Evolutionary conservation across 2,797 vertebrate species (phyloP).

Genomic region (Tauraco hartlaubi): DNA sequence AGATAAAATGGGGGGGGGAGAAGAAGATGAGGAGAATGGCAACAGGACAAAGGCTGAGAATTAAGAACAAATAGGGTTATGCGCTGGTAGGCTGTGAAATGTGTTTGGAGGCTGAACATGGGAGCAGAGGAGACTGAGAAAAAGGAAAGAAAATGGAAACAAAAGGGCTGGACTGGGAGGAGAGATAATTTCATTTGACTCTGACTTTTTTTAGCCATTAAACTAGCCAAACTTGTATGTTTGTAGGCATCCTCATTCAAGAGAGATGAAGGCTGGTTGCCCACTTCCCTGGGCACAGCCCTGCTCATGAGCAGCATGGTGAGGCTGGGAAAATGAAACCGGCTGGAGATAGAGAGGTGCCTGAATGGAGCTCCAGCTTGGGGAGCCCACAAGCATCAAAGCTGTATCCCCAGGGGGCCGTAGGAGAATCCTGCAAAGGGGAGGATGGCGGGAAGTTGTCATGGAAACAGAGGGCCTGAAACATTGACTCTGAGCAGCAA

Average conservation of each 20-base stretch:
- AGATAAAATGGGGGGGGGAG: neutral
- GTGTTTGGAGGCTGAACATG: neutral
- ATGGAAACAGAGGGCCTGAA: constrained; percentile 77
- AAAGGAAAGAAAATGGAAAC: constrained; percentile 5
- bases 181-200: neutral
- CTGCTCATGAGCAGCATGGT: neutral
- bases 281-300: neutral
- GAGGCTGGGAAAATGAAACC: neutral
- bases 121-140: neutral
- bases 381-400: constrained; percentile 8
- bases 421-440: constrained; percentile 67
- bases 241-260: neutral
- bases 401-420: constrained; percentile 61
- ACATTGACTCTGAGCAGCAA: constrained; percentile 81
- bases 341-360: neutral
- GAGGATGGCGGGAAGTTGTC: constrained; percentile 69
- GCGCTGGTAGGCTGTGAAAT: constrained; percentile 19
- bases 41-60: neutral
- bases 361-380: neutral
- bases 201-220: constrained; percentile 11
- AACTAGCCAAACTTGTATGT: neutral
- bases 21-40: neutral
- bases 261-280: neutral
- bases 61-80: neutral
- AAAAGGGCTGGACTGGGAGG: neutral